Base-by-base conservation (phyloP, 1,140 invertebrate species). In the Drosophila kanapiae region DNA sequence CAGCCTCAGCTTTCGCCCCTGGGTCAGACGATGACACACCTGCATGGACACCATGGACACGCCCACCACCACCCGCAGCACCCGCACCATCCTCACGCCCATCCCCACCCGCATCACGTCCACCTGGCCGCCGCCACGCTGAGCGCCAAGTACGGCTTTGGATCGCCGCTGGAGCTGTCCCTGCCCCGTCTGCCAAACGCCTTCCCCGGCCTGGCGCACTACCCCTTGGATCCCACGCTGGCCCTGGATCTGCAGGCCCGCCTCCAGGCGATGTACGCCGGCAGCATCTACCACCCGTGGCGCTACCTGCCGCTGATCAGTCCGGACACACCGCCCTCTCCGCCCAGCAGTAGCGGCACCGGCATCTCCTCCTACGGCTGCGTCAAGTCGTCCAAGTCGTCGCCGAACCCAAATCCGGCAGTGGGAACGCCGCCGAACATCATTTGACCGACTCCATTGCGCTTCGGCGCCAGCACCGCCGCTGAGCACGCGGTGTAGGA, bases 401-500 rank as follows among this genome's bases (percentile, higher is more conserved):
- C 92, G 45, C 92, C 92, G 75, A 53, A 68, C 78, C 23, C 61
- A 37, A 75, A 27, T 68, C 79, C 51, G 77, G 80, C 51, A 77
- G 85, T 37, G 33, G 51, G 51, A 37, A 23, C 51, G 18, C 79
- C 91, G 40, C 80, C 91, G 8, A 93, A 90, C 69, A 92, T 93
- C 49, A 93, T 93, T 90, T 93, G 92, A 93, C 92, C 92, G 81
- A 93, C 92, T 91, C 92, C 92, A 23, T 57, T 93, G 77, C 91
- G 92, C 77, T 93, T 81, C 68, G 84, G 92, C 75, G 84, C 92
- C 45, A 81, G 70, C 68, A 60, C 71, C 31, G 80, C 81, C 60
- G 92, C 78, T 27, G 85, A 93, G 75, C 91, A 91, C 57, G 88
- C 91, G 76, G 90, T 93, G 43, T 93, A 81, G 70, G 48, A 74